These are phyloP conservation scores for Diplolepis rosae DNA, from an alignment of 2,888 invertebrate species.

Conservation along the genomic window DNA sequence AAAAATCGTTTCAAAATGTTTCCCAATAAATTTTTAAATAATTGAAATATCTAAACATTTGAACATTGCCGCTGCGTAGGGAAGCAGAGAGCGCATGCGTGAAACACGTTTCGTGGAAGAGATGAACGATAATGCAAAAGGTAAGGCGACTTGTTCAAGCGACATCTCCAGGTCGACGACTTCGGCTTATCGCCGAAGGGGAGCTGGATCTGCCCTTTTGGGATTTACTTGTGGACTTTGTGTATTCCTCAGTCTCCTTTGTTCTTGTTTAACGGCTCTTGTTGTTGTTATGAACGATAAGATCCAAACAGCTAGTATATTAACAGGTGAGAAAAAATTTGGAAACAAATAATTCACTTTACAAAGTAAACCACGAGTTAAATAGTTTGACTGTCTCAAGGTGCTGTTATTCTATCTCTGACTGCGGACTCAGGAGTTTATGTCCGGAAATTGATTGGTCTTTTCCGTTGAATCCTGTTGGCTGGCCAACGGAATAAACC, in stretches of 20 bases:
- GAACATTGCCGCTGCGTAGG: background rate
- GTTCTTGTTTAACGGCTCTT: slow-evolving; percentile 57
- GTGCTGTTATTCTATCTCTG: too few species aligned
- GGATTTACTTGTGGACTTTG: slow-evolving; percentile 60
- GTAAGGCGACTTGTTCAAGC: background rate
- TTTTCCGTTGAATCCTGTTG: too few species aligned
- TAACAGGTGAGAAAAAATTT: slow-evolving; percentile 40
- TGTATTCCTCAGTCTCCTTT: slow-evolving; percentile 59
- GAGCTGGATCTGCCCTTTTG: slow-evolving; percentile 39
- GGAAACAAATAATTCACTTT: too few species aligned
- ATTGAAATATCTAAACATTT: too few species aligned
- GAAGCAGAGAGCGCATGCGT: background rate
- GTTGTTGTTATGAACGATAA: slow-evolving; percentile 57
- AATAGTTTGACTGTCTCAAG: too few species aligned
- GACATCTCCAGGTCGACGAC: background rate
- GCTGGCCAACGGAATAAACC: too few species aligned
- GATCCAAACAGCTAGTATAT: slow-evolving; percentile 48
- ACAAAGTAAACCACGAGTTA: too few species aligned
- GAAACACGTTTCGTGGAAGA: background rate
- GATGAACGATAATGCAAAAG: background rate
- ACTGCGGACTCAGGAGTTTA: too few species aligned
- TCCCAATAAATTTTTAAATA: too few species aligned
- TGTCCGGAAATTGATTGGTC: too few species aligned
- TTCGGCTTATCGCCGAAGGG: background rate
- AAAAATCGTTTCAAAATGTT: too few species aligned